Evolutionary conservation across 2,888 invertebrate species (phyloP).

Genomic region (Carterocephalus palaemon): DNA sequence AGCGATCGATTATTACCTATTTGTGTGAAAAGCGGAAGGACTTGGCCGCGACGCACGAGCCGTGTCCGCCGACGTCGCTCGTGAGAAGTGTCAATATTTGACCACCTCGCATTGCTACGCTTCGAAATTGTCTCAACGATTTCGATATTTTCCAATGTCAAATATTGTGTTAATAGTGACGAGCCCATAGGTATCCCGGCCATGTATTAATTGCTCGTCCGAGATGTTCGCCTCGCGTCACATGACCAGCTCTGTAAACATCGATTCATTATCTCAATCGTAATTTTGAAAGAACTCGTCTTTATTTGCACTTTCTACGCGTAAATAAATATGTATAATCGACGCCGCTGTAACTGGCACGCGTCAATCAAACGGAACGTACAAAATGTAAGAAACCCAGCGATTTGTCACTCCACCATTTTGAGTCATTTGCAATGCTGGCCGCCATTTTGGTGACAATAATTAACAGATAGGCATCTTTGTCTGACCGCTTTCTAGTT

Average conservation of each 20-base stretch:
- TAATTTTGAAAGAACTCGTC: slow-evolving; percentile 65
- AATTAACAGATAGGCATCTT: slow-evolving; percentile 76
- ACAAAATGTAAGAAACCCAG: slow-evolving; percentile 63
- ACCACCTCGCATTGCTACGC: slow-evolving; percentile 57
- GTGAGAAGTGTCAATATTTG: slow-evolving; percentile 78
- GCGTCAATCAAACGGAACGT: slow-evolving; percentile 76
- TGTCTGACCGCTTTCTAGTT: slow-evolving; percentile 73
- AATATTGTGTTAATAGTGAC: slow-evolving; percentile 56
- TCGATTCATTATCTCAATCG: slow-evolving; percentile 66
- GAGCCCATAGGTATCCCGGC: slow-evolving; percentile 34
- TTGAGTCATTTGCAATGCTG: slow-evolving; percentile 66
- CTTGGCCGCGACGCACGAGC: slow-evolving; percentile 59
- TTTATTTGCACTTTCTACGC: slow-evolving; percentile 77
- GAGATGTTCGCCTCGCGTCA: slow-evolving; percentile 44
- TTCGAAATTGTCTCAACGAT: slow-evolving; percentile 76
- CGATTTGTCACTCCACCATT: slow-evolving; percentile 76
- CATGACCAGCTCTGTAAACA: slow-evolving; percentile 49
- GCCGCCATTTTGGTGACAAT: slow-evolving; percentile 76
- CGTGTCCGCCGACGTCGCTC: slow-evolving; percentile 59
- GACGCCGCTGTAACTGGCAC: slow-evolving; percentile 67
- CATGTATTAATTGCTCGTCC: slow-evolving; percentile 40
- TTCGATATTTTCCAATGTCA: slow-evolving; percentile 72
- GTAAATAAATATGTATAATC: slow-evolving; percentile 73
- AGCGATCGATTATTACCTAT: slow-evolving; percentile 78
- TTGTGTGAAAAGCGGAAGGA: slow-evolving; percentile 78